phyloP scores from a whole-genome alignment of 2,113 vertebrate genomes.

The Gallinago undulata region DNA sequence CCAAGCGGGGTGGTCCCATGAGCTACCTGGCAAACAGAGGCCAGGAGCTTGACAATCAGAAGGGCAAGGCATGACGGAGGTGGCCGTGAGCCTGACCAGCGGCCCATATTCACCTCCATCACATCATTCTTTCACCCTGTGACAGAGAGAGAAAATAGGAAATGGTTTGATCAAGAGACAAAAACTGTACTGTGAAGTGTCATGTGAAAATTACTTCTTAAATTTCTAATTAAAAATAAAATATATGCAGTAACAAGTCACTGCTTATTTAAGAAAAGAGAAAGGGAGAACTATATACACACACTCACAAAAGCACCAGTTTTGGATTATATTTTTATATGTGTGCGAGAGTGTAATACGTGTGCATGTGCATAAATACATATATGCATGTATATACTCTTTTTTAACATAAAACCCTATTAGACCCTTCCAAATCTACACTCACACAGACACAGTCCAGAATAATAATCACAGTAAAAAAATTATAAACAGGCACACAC shows the following conservation, averaged over 20 bases:
- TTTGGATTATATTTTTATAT: background rate
- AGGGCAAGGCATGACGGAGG: constrained; percentile 77
- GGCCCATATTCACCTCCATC: constrained; percentile 91
- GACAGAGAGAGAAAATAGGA: constrained; percentile 49
- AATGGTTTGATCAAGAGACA: background rate
- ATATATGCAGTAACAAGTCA: background rate
- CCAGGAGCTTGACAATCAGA: constrained; percentile 78
- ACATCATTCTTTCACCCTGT: constrained; percentile 88
- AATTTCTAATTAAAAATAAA: background rate
- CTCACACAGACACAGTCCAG: background rate
- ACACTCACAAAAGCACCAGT: background rate
- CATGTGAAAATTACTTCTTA: background rate
- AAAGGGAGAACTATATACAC: background rate
- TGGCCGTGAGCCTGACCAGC: constrained; percentile 82
- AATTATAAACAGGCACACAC: background rate
- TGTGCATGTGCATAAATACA: rapidly evolving
- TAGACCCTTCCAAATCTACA: background rate
- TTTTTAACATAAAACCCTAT: background rate
- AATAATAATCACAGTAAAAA: background rate
- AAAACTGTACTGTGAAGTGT: background rate
- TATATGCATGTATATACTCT: background rate
- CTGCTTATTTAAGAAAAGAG: background rate
- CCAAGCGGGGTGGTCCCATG: constrained; percentile 71
- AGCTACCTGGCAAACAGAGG: constrained; percentile 74
- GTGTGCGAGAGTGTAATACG: background rate